Evolutionary conservation across 2,888 invertebrate species (phyloP), one percentile per base, ranked within the genome.

Genomic region (Byasa hedistus): DNA sequence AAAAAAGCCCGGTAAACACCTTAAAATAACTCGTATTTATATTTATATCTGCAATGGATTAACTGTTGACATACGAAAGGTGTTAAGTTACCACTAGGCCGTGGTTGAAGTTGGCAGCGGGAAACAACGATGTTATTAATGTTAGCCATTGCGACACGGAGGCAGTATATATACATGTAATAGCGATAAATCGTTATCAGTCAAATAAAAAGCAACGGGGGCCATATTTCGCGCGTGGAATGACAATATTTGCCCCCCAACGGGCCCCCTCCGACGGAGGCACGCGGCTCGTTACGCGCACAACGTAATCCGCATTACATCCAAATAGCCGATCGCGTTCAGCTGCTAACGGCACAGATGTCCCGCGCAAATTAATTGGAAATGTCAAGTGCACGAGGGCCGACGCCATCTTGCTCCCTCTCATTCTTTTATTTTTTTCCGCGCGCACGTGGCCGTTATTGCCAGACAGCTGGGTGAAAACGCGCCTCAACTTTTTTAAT

Each of bases 361-460:
- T 88, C 84, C 86, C 85, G 85, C 80, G 87, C 89, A 89, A 91
- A 91, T 91, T 91, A 91, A 91, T 91, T 90, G 91, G 89, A 90
- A 91, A 91, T 91, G 91, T 91, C 91, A 91, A 91, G 91, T 91
- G 89, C 91, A 89, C 81, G 82, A 80, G 79, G 73, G 74, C 75
- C 72, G 70, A 70, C 83, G 89, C 89, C 90, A 88, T 88, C 87
- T 89, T 87, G 84, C 80, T 79, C 84, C 84, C 78, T 82, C 78
- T 71, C 70, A 76, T 74, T 82, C 78, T 81, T 32, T 84, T 85
- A 79, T 77, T 86, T 87, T 85, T 64, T 87, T 88, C 80, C 76
- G 76, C 79, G 81, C 82, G 86, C 91, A 90, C 91, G 91, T 90
- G 90, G 83, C 88, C 75, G 70, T 82, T 82, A 80, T 83, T 83